These are phyloP conservation scores for Amblyornis subalaris DNA, from an alignment of 2,113 vertebrate species.

Conservation along the genomic window DNA sequence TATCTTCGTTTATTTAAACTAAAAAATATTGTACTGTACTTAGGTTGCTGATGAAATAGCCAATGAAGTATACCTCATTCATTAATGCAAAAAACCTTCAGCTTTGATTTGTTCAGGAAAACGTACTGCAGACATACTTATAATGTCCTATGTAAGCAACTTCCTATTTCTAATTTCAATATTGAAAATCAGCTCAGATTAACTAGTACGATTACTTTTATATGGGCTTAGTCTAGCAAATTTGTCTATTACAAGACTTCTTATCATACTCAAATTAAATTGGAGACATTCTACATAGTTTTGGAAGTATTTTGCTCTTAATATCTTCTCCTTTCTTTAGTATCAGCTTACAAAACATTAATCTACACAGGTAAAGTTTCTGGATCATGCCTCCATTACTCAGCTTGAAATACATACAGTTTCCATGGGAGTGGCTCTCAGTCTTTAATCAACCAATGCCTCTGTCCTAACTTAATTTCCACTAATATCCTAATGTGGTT, in stretches of 20 bases:
- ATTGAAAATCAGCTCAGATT: not conserved
- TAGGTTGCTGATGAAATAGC: not conserved
- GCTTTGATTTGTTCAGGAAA: not conserved
- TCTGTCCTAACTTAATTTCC: not conserved
- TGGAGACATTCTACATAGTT: not conserved
- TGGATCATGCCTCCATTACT: not conserved
- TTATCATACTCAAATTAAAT: not conserved
- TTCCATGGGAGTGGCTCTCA: not conserved
- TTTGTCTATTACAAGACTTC: not conserved
- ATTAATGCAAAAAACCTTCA: not conserved
- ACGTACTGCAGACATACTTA: not conserved
- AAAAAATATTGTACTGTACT: not conserved
- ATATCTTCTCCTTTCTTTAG: not conserved
- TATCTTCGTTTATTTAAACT: not conserved
- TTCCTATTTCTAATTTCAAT: not conserved
- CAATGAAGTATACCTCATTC: not conserved
- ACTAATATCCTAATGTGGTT: not conserved
- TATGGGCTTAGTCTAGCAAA: not conserved
- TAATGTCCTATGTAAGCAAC: not conserved
- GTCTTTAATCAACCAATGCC: not conserved
- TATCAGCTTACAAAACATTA: not conserved
- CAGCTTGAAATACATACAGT: not conserved
- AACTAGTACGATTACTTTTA: not conserved
- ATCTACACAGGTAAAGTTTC: not conserved
- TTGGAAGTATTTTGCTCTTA: not conserved